Conservation (phyloP, 1,140 invertebrate species). For the Bursaphelenchus mucronatus region DNA sequence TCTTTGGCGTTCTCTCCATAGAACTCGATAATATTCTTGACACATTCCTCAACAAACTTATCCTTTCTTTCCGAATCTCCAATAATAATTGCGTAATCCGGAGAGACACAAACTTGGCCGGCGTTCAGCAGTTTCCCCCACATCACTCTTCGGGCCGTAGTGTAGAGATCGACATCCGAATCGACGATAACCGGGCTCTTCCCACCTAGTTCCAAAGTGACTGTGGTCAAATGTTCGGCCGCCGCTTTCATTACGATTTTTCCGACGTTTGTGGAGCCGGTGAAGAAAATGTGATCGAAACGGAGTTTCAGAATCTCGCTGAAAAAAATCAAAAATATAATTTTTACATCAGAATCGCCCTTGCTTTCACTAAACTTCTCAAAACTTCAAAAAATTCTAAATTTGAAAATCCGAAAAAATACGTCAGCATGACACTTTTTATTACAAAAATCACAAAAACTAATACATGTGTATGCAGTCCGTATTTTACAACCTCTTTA, state of each 20-base stretch:
- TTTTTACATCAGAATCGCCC: background rate
- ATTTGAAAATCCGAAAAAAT: conserved; percentile 1
- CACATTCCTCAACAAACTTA: conserved; percentile 65
- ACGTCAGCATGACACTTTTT: background rate
- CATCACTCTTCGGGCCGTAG: conserved; percentile 69
- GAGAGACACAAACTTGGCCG: conserved; percentile 94
- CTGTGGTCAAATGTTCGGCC: conserved; percentile 81
- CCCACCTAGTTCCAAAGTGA: conserved; percentile 72
- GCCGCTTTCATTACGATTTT: conserved; percentile 81
- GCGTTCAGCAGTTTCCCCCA: conserved; percentile 91
- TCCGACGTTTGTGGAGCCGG: conserved; percentile 78
- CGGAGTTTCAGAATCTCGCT: conserved; percentile 71
- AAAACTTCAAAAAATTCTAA: background rate
- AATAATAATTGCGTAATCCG: conserved; percentile 73
- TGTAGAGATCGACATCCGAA: conserved; percentile 51
- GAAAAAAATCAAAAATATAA: conserved; percentile 21
- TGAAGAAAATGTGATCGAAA: conserved; percentile 97
- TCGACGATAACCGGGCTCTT: conserved; percentile 68
- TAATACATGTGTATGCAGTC: too few species aligned
- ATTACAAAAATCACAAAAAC: too few species aligned
- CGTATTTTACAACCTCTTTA: too few species aligned
- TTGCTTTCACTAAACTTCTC: background rate
- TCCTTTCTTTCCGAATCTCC: conserved; percentile 61
- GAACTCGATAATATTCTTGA: conserved; percentile 72
- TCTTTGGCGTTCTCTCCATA: conserved; percentile 76